Conservation (phyloP, 2,113 vertebrate species). For the Gila orcuttii region DNA sequence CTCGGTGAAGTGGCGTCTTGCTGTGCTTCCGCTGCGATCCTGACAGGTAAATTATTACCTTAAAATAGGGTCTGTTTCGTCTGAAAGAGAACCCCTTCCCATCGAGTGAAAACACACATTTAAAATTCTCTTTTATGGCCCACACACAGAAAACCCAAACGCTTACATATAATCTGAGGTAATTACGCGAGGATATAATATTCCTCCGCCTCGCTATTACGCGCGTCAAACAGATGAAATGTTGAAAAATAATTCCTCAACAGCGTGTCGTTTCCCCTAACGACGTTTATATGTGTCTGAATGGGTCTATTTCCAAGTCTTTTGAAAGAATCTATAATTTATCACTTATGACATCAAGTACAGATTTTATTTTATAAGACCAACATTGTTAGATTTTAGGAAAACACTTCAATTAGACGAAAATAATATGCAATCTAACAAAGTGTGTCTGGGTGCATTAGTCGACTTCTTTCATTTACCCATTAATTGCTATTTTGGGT, state of each 20-base stretch:
- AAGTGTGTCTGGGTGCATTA: conserved; percentile 53
- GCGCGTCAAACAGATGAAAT: conserved; percentile 56
- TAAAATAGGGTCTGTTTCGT: conserved; percentile 68
- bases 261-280: conserved; percentile 66
- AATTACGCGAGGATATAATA: conserved; percentile 49
- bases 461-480: conserved; percentile 52
- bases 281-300: conserved; percentile 66
- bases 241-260: conserved; percentile 22
- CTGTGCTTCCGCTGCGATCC: conserved; percentile 67
- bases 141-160: conserved; percentile 65
- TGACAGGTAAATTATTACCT: conserved; percentile 79
- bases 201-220: conserved; percentile 55
- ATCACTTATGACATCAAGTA: conserved; percentile 49
- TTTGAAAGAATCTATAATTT: conserved; percentile 52
- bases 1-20: conserved; percentile 61
- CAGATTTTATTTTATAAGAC: conserved; percentile 41
- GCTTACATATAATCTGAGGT: conserved; percentile 71
- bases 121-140: conserved; percentile 67
- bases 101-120: conserved; percentile 63
- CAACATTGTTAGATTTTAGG: conserved; percentile 49
- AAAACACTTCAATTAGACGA: conserved; percentile 49
- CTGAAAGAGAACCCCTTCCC: conserved; percentile 71
- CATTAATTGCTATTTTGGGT: conserved; percentile 50
- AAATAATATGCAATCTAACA: conserved; percentile 52
- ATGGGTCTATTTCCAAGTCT: conserved; percentile 40